Percentiles rank a stretch among this genome's conserved stretches.
These are phyloP conservation scores for Urosaurus nigricauda DNA, from an alignment of 2,797 vertebrate species.

Conservation along the genomic window DNA sequence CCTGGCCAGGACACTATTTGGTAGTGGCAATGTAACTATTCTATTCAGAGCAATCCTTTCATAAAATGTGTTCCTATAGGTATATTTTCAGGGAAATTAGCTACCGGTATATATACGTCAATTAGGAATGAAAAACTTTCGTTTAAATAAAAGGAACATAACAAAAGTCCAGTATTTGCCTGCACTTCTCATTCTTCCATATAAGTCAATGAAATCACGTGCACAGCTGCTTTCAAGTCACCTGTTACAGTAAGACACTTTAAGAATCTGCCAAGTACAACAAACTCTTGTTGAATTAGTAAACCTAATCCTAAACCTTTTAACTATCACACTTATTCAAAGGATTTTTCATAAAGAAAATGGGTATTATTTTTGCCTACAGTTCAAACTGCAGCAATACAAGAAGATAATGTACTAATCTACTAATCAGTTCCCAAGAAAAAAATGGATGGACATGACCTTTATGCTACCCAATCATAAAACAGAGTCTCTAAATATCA, in stretches of 20 bases:
- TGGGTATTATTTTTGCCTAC: neutral
- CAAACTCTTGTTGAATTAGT: neutral
- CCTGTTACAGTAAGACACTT: neutral
- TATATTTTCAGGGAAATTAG: neutral
- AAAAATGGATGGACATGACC: neutral
- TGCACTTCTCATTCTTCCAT: neutral
- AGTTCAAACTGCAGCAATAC: neutral
- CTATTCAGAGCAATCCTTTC: neutral
- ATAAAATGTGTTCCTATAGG: neutral
- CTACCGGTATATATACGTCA: neutral
- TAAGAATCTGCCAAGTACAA: neutral
- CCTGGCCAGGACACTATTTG: neutral
- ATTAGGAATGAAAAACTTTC: neutral
- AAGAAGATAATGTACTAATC: neutral
- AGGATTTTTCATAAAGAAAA: neutral
- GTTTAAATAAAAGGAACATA: neutral
- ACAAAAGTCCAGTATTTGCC: neutral
- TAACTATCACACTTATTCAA: neutral
- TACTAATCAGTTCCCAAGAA: neutral
- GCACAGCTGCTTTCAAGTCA: neutral
- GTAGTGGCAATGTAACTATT: neutral
- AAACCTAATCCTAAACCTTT: neutral
- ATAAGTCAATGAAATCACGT: neutral
- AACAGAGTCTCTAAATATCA: neutral
- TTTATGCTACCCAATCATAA: neutral